Evolutionary conservation across 2,888 invertebrate species (phyloP), one percentile per base, ranked within the genome.

Genomic region (Scaptomyza caliginosa): DNA sequence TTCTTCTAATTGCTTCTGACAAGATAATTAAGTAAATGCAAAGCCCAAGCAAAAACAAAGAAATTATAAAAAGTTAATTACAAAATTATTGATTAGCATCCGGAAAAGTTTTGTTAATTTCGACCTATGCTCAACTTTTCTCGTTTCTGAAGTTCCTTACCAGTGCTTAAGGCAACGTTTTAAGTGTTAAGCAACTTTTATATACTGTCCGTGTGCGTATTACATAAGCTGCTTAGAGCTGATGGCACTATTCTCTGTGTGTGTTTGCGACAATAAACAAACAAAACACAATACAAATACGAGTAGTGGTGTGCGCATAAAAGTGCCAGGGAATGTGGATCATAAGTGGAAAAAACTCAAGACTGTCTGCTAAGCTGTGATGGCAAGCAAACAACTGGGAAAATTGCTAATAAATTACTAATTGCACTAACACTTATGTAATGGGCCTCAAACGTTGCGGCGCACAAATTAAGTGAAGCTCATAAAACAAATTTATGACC

Each of bases 341-440:
- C 57, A 42, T 40, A 34, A 50, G 26, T 16, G 34, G 24, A 42
- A 46, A 56, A 48, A 34, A 34, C 54, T 52, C 30, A 39, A 45
- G 62, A 54, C 17, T 46, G 16, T 54, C 3, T 34, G 40, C 34
- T 19, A 26, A 28, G 39, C 63, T 42, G 32, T 54, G 42, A 39
- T 62, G 74, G 10, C 23, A 43, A 51, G 68, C 34, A 73, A 73
- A 67, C 54, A 67, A 51, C 40, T 26, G 45, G 24, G 24, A 16
- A 46, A 59, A 43, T 67, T 34, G 50, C 71, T 82, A 82, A 82
- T 82, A 67, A 78, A 82, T 68, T 66, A 65, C 52, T 82, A 81
- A 81, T 81, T 85, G 79, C 65, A 55, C 50, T 60, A 63, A 62
- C 85, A 68, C 60, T 74, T 82, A 76, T 85, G 65, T 82, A 85